Conservation (phyloP, 2,797 vertebrate genomes). For the Myripristis murdjan region DNA sequence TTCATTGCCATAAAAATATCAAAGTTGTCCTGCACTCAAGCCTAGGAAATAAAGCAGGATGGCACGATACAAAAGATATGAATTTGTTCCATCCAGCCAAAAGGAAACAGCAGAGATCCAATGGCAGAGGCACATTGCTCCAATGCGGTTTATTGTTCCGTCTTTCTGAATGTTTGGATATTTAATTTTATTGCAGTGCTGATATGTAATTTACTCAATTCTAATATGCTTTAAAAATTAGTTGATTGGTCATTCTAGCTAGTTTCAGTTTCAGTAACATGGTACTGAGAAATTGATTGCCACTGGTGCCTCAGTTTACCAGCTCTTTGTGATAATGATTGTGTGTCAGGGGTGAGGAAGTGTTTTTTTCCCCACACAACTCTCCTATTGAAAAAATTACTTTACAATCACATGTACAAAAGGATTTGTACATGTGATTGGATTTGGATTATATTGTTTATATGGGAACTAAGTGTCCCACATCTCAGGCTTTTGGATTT, state of each 20-base stretch:
- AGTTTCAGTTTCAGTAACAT: neutral
- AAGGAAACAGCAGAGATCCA: neutral
- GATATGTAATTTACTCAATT: too few relatives aligned
- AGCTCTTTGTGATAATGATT: constrained; percentile 13
- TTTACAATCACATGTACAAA: neutral
- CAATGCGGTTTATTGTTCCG: neutral
- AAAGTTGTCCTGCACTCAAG: too few relatives aligned
- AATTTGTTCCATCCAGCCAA: too few relatives aligned
- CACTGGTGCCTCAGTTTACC: constrained; percentile 1
- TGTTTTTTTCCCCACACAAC: neutral
- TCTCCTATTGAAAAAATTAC: neutral
- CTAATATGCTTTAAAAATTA: too few relatives aligned
- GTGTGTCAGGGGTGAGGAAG: neutral
- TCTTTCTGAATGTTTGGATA: neutral
- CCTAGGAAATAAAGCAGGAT: too few relatives aligned
- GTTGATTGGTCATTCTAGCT: neutral
- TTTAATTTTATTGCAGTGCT: neutral
- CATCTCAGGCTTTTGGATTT: neutral
- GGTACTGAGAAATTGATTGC: neutral
- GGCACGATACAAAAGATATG: too few relatives aligned
- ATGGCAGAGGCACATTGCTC: neutral
- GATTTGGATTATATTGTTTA: too few relatives aligned
- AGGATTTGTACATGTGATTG: too few relatives aligned
- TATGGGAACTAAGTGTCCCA: neutral
- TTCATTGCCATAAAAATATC: constrained; percentile 41